These are phyloP conservation scores for Nasonia longicornis DNA, from an alignment of 1,140 invertebrate species.

Conservation along the genomic window DNA sequence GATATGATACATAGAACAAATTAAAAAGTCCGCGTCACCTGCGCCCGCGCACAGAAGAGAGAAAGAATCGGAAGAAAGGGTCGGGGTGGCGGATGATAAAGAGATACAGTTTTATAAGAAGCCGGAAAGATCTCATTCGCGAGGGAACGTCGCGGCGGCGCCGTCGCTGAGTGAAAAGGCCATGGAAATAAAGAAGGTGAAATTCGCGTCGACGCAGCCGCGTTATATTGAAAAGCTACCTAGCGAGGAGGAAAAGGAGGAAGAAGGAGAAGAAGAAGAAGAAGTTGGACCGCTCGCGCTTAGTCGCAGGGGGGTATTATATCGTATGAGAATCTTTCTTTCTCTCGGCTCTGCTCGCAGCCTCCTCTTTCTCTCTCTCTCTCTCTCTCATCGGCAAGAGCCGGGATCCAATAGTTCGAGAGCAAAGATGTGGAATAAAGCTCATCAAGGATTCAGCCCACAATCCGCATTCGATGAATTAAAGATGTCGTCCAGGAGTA, in stretches of 20 bases:
- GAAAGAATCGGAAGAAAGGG: conserved; percentile 36
- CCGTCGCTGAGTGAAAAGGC: background rate
- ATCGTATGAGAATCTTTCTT: conserved; percentile 59
- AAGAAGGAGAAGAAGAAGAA: background rate
- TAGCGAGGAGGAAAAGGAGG: background rate
- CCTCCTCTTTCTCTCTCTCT: background rate
- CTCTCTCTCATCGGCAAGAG: conserved; percentile 60
- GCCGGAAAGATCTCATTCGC: conserved; percentile 26
- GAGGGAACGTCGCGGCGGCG: background rate
- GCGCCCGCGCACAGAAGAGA: background rate
- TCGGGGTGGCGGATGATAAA: conserved; percentile 33
- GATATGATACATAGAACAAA: background rate
- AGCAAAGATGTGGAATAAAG: conserved; percentile 68
- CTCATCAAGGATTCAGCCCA: conserved; percentile 68
- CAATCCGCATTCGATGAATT: conserved; percentile 70
- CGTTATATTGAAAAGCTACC: conserved; percentile 41
- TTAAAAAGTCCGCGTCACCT: background rate
- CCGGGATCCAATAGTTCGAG: conserved; percentile 64
- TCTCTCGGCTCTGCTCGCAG: background rate
- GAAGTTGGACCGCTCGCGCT: conserved; percentile 48
- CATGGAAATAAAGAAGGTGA: conserved; percentile 13
- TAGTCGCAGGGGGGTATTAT: conserved; percentile 54
- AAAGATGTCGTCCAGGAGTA: conserved; percentile 68
- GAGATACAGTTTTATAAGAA: conserved; percentile 37
- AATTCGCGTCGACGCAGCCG: conserved; percentile 11